These are phyloP conservation scores for Eupithecia abbreviata DNA, from an alignment of 2,888 invertebrate genomes.

Conservation along the genomic window DNA sequence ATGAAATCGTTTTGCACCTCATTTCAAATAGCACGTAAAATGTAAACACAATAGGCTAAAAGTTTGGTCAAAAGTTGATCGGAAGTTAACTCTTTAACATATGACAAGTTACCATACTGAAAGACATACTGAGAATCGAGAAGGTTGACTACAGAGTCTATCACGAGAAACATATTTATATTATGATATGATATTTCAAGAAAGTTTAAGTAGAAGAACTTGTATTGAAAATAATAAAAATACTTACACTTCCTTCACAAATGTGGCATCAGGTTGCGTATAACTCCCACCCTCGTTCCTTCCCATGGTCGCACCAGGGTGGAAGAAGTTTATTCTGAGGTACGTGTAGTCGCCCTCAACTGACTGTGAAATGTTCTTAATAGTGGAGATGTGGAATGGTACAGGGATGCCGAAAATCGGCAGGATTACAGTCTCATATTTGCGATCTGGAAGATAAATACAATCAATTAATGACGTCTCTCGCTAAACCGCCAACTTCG, in stretches of 20 bases:
- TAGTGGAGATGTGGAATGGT: constrained; percentile 99
- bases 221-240: background rate
- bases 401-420: constrained; percentile 98
- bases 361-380: constrained; percentile 99
- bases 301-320: constrained; percentile 98
- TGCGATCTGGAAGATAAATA: constrained; percentile 87
- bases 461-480: background rate
- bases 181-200: background rate
- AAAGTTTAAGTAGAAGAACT: too few relatives aligned
- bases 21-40: background rate
- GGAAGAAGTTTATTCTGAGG: constrained; percentile 98
- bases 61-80: too few relatives aligned
- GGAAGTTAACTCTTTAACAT: too few relatives aligned
- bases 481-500: background rate
- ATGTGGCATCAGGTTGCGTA: constrained; percentile 97
- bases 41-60: background rate
- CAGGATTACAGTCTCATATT: constrained; percentile 98
- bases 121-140: too few relatives aligned
- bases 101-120: too few relatives aligned
- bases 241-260: constrained; percentile 97
- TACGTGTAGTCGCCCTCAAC: constrained; percentile 99
- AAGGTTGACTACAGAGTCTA: too few relatives aligned
- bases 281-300: constrained; percentile 95
- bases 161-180: background rate
- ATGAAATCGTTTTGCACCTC: background rate